phyloP scores from a whole-genome alignment of 2,797 vertebrate species.

The Agapornis canus region DNA sequence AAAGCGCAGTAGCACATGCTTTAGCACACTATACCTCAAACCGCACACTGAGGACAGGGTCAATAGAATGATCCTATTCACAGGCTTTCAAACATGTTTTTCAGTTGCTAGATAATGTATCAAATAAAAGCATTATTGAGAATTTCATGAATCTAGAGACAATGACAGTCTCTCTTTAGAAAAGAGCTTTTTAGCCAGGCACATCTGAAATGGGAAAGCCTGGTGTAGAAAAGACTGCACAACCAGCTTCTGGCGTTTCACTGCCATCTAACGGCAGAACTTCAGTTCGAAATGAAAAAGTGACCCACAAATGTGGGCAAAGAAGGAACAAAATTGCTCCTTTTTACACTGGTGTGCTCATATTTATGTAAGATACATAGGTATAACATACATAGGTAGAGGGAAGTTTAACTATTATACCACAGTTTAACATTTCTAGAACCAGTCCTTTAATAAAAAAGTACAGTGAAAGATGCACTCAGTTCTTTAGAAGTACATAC shows the following conservation, averaged over 20 bases:
- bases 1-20: background rate
- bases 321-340: background rate
- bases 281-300: background rate
- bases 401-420: background rate
- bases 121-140: background rate
- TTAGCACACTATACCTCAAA: background rate
- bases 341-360: background rate
- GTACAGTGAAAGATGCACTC: background rate
- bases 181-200: background rate
- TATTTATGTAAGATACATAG: background rate
- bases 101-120: background rate
- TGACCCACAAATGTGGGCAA: background rate
- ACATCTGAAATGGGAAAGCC: background rate
- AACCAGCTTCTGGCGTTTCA: background rate
- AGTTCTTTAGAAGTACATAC: background rate
- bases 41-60: background rate
- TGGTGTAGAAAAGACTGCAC: background rate
- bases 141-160: background rate
- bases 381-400: background rate
- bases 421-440: background rate
- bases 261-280: slow-evolving; percentile 4
- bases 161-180: background rate
- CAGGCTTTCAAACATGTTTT: background rate
- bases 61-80: background rate
- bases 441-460: background rate